Conservation (phyloP, 2,888 invertebrate genomes). For the Nemapogon koenigi region DNA sequence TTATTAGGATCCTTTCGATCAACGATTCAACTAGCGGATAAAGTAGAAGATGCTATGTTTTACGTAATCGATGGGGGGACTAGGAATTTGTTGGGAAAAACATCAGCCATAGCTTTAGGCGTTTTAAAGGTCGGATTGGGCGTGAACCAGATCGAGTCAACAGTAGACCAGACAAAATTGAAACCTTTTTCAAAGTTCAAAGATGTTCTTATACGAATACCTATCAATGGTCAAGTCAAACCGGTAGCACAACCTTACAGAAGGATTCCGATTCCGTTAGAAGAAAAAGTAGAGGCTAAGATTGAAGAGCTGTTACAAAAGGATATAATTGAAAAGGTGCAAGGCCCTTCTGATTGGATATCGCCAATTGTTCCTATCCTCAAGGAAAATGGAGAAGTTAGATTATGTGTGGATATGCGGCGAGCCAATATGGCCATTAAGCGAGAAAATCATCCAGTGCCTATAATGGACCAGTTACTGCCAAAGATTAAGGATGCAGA, state of each 20-base stretch:
- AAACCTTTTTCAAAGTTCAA: slow-evolving; percentile 7
- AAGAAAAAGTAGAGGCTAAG: slow-evolving; percentile 16
- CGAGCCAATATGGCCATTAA: no score
- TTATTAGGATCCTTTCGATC: slow-evolving; percentile 8
- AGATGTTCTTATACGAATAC: slow-evolving; percentile 11
- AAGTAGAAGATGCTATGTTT: slow-evolving; percentile 10
- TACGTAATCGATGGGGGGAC: slow-evolving; percentile 17
- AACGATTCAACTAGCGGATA: background rate
- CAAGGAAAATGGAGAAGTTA: slow-evolving; percentile 19
- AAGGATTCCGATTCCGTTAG: slow-evolving; percentile 12
- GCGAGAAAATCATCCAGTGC: no score
- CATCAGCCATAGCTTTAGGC: slow-evolving; percentile 13
- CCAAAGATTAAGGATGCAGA: no score
- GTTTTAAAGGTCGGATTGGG: slow-evolving; percentile 7
- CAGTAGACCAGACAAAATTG: background rate
- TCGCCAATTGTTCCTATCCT: slow-evolving; percentile 23
- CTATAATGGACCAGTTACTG: no score
- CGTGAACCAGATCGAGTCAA: slow-evolving; percentile 3
- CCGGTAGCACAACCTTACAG: slow-evolving; percentile 14
- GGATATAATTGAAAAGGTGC: slow-evolving; percentile 22
- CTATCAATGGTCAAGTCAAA: slow-evolving; percentile 11
- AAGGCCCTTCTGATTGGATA: slow-evolving; percentile 21
- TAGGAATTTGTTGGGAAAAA: slow-evolving; percentile 17
- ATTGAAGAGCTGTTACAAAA: slow-evolving; percentile 17
- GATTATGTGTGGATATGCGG: slow-evolving; percentile 11